Evolutionary conservation across 1,140 invertebrate genomes (phyloP), one percentile per base, ranked within the genome.

Genomic region (Hycleus cichorii): DNA sequence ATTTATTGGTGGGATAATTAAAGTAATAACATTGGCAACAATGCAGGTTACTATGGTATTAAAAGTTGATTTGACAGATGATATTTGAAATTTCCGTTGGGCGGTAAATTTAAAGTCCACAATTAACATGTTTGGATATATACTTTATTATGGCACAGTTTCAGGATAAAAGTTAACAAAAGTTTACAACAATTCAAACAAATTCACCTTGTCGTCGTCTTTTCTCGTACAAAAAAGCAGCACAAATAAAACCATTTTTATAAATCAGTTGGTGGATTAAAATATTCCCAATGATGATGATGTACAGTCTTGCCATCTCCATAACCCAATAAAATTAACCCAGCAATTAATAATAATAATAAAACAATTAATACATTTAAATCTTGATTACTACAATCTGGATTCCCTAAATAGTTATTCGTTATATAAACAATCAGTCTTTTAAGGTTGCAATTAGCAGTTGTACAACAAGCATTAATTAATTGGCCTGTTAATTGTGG

Each of bases 211-310:
- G 4, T 32, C 32, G 32, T 32, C 32, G 4, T 32, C 7, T 32
- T 32, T 32, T 32, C 3, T 32, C 7, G 4, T 32, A 55, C 39
- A 54, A 26, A 27, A 32, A 44, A 40, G 50, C 40, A 58, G 51
- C 32, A 32, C 32, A 32, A 32, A 32, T 7, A 32, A 32, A 32
- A 32, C 32, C 53, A 52, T 12, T 66, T 65, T 18, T 18, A 73
- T 40, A 70, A 59, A 60, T 76, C 78, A 59, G 66, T 78, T 56
- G 86, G 87, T 18, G 87, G 88, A 77, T 88, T 89, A 64, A 87
- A 90, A 69, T 86, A 91, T 70, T 91, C 89, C 89, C 89, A 91
- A 53, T 83, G 82, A 58, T 84, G 83, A 71, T 90, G 86, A 57
- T 87, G 87, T 40, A 90, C 80, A 12, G 85, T 84, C 59, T 81